Evolutionary conservation across 2,797 vertebrate species (phyloP), one percentile per base, ranked within the genome.

Genomic region (Enteromius unitaeniatus): DNA sequence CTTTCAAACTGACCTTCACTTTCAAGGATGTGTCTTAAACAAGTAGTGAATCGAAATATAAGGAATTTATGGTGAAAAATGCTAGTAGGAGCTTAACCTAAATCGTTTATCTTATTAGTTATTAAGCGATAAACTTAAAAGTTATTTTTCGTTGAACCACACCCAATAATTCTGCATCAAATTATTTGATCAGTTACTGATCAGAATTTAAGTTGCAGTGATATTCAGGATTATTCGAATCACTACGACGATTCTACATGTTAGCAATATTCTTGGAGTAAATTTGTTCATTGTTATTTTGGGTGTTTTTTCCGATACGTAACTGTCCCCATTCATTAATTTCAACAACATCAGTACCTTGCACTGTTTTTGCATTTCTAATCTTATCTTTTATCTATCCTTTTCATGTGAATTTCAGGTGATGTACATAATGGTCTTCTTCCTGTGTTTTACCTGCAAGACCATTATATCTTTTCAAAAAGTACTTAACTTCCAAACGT

Each of bases 1-100:
- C 87, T 80, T 86, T 87, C 77, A 70, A 14, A 14, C n/a, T 88
- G 87, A 87, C 87, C 87, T 87, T 88, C 78, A 83, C 14, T 17
- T 14, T 70, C 47, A 82, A 76, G 47, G 47, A 47, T 60, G 28
- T 81, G 82, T 69, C 42, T 85, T 74, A 58, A 65, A 65, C 26
- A 17, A 21, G 67, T 31, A 67, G 55, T 69, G 31, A 68, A 42
- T 68, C 26, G 5, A 21, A 70, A 86, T 73, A 23, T 8, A 15
- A 37, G 68, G 34, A 87, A 79, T 76, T 79, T 15, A 34, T 28
- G 8, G 40, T 51, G 9, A 45, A 68, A 77, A 72, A 17, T 23
- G 0, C 40, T 68, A 42, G 34, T 45, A 6, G 49, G 31, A 23
- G 40, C 15, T 53, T 31, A 3, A 19, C 45, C 17, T 31, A 34